Percentiles rank a stretch among this genome's conserved stretches.
phyloP scores from a whole-genome alignment of 2,797 vertebrate species.

The Sebastes nivosus region DNA sequence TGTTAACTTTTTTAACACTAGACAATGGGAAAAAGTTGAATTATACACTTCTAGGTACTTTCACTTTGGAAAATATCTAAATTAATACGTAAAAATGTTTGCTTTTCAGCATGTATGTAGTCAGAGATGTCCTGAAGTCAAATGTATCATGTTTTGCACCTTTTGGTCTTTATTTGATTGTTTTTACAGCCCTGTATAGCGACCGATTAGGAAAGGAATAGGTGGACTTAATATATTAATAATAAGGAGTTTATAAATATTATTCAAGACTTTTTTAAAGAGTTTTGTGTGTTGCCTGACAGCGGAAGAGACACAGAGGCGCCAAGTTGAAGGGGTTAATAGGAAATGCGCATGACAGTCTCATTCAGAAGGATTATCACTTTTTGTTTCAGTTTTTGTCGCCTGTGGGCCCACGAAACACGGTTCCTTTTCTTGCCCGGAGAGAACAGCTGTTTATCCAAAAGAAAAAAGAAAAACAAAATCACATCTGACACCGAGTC shows the following conservation, averaged over 20 bases:
- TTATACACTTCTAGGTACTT: too few species aligned
- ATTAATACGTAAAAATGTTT: too few species aligned
- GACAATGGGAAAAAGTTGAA: too few species aligned
- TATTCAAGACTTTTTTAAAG: neutral
- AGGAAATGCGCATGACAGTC: constrained; percentile 59
- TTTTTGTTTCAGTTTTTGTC: constrained; percentile 72
- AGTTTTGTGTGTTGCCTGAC: constrained; percentile 2
- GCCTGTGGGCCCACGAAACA: constrained; percentile 44
- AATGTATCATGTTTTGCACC: neutral
- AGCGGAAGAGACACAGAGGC: constrained; percentile 40
- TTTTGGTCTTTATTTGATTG: neutral
- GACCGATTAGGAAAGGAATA: neutral
- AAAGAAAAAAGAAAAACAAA: neutral
- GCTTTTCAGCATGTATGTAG: too few species aligned
- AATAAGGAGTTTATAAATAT: neutral
- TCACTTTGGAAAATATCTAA: too few species aligned
- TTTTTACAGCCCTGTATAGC: neutral
- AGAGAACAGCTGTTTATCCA: constrained; percentile 52
- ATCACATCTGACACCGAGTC: constrained; percentile 54
- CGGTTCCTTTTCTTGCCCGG: neutral
- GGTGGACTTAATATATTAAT: neutral
- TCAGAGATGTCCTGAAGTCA: too few species aligned
- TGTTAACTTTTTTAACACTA: neutral
- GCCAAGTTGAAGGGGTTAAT: constrained; percentile 54
- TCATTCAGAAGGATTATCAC: constrained; percentile 52